Conservation (phyloP, 2,113 vertebrate genomes). For the Nyctibius bracteatus region DNA sequence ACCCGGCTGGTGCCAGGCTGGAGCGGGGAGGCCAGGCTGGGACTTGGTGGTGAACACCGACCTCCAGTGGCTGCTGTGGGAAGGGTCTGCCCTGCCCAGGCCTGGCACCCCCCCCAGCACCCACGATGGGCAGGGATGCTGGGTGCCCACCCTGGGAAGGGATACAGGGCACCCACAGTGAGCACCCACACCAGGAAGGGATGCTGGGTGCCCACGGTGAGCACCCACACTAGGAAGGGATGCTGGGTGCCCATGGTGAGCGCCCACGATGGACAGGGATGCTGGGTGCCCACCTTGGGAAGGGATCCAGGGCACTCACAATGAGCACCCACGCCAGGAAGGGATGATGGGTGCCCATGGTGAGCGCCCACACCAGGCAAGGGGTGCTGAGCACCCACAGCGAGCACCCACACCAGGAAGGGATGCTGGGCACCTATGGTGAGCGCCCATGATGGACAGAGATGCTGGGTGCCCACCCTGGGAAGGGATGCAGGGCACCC, state of each 20-base stretch:
- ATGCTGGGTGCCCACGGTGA: accelerated
- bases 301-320: neutral
- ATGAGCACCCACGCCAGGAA: accelerated
- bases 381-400: too few species aligned
- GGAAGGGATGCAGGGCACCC: neutral
- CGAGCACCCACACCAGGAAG: accelerated
- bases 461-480: neutral
- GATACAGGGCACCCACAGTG: accelerated
- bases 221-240: neutral
- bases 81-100: neutral
- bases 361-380: accelerated
- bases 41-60: neutral
- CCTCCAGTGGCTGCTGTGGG: neutral
- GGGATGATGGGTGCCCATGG: accelerated
- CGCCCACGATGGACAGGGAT: accelerated
- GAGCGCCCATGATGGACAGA: accelerated
- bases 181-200: too few species aligned
- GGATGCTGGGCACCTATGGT: neutral
- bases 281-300: accelerated
- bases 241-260: neutral
- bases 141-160: neutral
- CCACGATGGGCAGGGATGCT: neutral
- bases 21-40: neutral
- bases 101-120: neutral
- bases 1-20: accelerated